Conservation (phyloP, 2,888 invertebrate genomes). For the Dyspetes luteomarginatus region DNA sequence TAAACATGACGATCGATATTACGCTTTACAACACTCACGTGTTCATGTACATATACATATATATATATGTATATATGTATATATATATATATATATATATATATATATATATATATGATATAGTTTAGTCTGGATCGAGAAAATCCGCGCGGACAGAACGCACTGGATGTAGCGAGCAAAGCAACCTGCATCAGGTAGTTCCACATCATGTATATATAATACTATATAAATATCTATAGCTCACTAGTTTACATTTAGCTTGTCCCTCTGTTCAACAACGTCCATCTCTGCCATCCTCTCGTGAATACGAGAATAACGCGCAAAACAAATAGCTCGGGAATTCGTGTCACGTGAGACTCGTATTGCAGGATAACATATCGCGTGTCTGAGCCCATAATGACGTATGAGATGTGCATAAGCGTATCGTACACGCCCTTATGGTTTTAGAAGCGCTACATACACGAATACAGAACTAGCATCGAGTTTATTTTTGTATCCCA, state of each 20-base stretch:
- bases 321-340: conserved; percentile 10
- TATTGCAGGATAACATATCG: no score
- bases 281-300: conserved; percentile 33
- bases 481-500: no score
- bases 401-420: no score
- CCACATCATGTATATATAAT: conserved; percentile 45
- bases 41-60: not conserved
- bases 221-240: not conserved
- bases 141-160: conserved; percentile 58
- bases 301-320: not conserved
- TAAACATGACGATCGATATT: conserved; percentile 65
- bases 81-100: conserved; percentile 1
- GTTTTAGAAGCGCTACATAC: no score
- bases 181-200: conserved; percentile 43
- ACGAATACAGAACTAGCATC: no score
- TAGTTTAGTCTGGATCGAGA: conserved; percentile 32
- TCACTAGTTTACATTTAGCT: conserved; percentile 5
- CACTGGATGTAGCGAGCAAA: conserved; percentile 34
- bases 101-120: not conserved
- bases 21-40: conserved; percentile 42
- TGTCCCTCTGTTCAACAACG: conserved; percentile 38
- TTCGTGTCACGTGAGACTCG: conserved; percentile 1
- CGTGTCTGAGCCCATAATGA: no score
- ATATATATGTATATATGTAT: not conserved
- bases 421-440: no score